phyloP scores from a whole-genome alignment of 1,140 invertebrate species.

The Metopolophium dirhodum region DNA sequence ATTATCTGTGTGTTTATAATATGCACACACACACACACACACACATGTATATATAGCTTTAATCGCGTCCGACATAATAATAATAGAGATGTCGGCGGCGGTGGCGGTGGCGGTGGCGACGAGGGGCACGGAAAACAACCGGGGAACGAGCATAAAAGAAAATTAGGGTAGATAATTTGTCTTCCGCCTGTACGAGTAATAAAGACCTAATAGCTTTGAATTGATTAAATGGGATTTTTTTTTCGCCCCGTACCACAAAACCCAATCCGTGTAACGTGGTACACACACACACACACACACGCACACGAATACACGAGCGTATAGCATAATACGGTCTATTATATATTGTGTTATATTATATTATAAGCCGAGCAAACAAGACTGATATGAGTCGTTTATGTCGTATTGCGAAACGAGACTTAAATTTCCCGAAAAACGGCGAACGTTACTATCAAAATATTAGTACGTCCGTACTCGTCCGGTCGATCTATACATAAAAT shows the following conservation, averaged over 20 bases:
- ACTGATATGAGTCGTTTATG: not conserved
- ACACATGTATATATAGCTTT: slow-evolving; percentile 1
- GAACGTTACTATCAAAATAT: not conserved
- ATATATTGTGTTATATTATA: slow-evolving; percentile 11
- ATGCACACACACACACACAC: not conserved
- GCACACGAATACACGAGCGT: not conserved
- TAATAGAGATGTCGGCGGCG: slow-evolving; percentile 54
- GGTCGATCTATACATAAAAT: not conserved
- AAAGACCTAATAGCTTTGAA: slow-evolving; percentile 56
- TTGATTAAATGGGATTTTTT: slow-evolving; percentile 54
- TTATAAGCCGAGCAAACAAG: not conserved
- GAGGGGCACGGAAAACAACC: slow-evolving; percentile 54
- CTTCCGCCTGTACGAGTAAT: slow-evolving; percentile 57
- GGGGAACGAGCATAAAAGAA: slow-evolving; percentile 52
- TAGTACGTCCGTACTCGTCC: not conserved
- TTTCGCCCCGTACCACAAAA: slow-evolving; percentile 44
- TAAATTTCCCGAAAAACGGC: not conserved
- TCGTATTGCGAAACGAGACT: not conserved
- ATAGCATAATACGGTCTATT: not conserved
- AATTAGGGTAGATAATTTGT: slow-evolving; percentile 58
- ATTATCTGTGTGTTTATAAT: slow-evolving; percentile 46
- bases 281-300: not conserved
- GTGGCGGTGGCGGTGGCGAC: slow-evolving; percentile 10
- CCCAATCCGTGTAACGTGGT: slow-evolving; percentile 25
- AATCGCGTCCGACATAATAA: slow-evolving; percentile 57